phyloP scores from a whole-genome alignment of 2,113 vertebrate species.

The Odobenus rosmarus region DNA sequence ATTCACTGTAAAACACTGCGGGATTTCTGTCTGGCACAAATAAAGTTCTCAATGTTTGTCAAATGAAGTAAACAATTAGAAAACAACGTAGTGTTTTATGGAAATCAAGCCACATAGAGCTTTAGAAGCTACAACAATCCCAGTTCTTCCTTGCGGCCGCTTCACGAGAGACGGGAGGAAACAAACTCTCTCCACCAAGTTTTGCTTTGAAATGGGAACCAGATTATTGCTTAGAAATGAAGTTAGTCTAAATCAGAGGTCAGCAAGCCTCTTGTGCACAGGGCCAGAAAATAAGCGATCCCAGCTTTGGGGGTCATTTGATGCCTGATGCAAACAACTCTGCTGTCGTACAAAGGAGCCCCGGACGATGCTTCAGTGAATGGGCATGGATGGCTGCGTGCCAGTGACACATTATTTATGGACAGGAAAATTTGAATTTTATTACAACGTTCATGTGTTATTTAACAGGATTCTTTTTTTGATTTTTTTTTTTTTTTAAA shows the following conservation, averaged over 20 bases:
- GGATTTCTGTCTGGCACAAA: neutral
- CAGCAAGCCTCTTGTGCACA: neutral
- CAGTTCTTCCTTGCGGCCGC: accelerated
- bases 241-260: neutral
- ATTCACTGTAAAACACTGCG: neutral
- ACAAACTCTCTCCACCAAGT: accelerated
- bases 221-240: neutral
- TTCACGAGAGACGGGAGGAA: neutral
- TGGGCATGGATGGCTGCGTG: neutral
- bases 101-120: too few relatives aligned
- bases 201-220: accelerated
- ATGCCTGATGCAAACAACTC: neutral
- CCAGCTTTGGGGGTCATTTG: neutral
- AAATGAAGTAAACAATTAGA: neutral
- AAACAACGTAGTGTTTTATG: neutral
- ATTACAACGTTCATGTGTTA: neutral
- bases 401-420: conserved; percentile 39
- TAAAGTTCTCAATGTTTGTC: neutral
- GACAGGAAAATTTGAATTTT: neutral
- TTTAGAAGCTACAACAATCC: neutral
- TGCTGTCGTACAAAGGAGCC: neutral
- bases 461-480: neutral
- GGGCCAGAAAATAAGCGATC: neutral
- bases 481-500: neutral
- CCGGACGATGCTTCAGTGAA: neutral